These are phyloP conservation scores for Drosophila teissieri DNA, from an alignment of 1,140 invertebrate species.

Conservation along the genomic window DNA sequence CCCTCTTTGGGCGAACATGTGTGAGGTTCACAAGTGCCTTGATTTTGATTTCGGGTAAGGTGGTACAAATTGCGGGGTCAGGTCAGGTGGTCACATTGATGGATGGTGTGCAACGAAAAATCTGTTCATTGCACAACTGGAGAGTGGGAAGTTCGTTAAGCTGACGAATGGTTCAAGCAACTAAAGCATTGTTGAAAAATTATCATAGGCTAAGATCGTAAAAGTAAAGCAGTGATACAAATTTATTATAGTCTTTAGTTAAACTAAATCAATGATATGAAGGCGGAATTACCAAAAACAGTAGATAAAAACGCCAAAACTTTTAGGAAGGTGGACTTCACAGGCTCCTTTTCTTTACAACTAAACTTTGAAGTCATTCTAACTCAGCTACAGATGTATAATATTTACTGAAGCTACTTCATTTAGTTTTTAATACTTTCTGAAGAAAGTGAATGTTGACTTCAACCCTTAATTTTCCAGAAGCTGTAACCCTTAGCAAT, in stretches of 20 bases:
- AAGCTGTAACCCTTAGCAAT: neutral
- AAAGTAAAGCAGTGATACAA: no score
- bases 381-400: no score
- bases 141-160: conserved; percentile 7
- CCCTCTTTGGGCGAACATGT: conserved; percentile 56
- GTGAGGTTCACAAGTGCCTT: conserved; percentile 73
- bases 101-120: conserved; percentile 23
- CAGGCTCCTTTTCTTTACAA: no score
- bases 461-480: neutral
- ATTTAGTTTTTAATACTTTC: no score
- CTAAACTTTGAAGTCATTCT: no score
- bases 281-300: no score
- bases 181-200: neutral
- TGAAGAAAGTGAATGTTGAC: neutral
- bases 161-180: neutral
- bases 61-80: conserved; percentile 40
- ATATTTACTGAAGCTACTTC: no score
- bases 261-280: no score
- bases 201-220: no score
- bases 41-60: conserved; percentile 50
- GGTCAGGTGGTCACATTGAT: conserved; percentile 50
- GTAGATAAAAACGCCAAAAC: no score
- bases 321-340: no score
- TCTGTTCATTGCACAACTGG: conserved; percentile 7
- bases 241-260: neutral